These are phyloP conservation scores for Polydrusus cervinus DNA, from an alignment of 2,888 invertebrate genomes.

Conservation along the genomic window DNA sequence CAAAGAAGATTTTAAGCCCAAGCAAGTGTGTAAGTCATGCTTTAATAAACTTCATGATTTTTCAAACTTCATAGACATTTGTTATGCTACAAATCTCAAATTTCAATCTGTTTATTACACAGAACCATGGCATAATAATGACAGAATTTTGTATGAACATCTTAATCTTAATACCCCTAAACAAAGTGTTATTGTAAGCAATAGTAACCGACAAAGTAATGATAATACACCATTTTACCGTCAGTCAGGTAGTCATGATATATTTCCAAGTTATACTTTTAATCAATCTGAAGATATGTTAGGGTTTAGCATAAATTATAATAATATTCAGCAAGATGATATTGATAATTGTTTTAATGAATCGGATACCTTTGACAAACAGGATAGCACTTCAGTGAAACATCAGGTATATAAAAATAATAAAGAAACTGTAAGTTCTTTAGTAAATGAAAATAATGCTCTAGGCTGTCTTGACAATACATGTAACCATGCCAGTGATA, in stretches of 20 bases:
- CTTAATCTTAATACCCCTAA: conserved; percentile 8
- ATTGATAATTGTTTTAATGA: conserved; percentile 8
- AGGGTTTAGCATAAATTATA: conserved; percentile 17
- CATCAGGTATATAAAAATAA: neutral
- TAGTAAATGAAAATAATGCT: conserved; percentile 22
- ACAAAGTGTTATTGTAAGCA: conserved; percentile 59
- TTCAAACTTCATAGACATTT: conserved; percentile 65
- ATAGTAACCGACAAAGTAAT: conserved; percentile 51
- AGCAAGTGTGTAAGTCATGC: conserved; percentile 68
- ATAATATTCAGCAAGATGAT: neutral
- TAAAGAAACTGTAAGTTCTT: conserved; percentile 5
- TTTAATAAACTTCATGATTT: conserved; percentile 68
- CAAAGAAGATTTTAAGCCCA: conserved; percentile 68
- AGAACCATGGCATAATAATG: conserved; percentile 22
- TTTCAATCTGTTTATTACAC: conserved; percentile 64
- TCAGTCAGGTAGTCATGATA: neutral
- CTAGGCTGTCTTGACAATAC: conserved; percentile 21
- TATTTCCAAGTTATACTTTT: conserved; percentile 6
- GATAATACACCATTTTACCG: conserved; percentile 45
- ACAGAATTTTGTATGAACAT: conserved; percentile 8
- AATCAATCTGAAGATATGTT: conserved; percentile 12
- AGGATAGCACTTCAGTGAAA: neutral
- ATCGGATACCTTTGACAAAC: conserved; percentile 8
- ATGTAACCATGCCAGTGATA: neutral
- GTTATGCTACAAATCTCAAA: conserved; percentile 66